These are phyloP conservation scores for Actinernus sp. DNA, from an alignment of 92 coral and sea anemone genomes.

Conservation along the genomic window DNA sequence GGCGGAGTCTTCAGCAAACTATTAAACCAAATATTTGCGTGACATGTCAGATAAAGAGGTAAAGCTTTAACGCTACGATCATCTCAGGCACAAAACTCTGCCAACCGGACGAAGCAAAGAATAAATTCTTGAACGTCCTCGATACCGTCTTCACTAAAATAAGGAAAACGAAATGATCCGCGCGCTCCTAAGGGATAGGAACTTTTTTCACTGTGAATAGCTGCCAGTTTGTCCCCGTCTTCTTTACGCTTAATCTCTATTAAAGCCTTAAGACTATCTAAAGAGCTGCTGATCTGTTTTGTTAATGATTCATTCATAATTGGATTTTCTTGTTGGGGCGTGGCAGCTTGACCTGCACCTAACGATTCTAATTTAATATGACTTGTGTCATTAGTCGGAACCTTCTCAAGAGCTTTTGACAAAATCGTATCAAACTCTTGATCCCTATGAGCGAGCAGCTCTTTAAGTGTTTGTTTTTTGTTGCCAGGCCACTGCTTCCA, in stretches of 20 bases:
- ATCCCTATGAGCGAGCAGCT: too few species aligned
- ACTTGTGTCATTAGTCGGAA: too few species aligned
- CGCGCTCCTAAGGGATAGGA: neutral
- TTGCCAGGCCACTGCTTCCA: too few species aligned
- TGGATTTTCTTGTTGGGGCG: too few species aligned
- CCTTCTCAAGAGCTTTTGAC: too few species aligned
- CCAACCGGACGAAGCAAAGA: constrained; percentile 19
- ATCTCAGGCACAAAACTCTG: constrained; percentile 12
- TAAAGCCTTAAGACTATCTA: neutral
- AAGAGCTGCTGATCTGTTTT: too few species aligned
- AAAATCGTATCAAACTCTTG: too few species aligned
- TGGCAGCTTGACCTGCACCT: too few species aligned
- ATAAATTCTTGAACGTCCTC: constrained; percentile 31
- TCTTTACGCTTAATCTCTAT: neutral
- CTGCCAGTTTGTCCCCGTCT: neutral
- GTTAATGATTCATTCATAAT: too few species aligned
- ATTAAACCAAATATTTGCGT: constrained; percentile 34
- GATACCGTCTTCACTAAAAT: constrained; percentile 16
- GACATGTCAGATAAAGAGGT: constrained; percentile 29
- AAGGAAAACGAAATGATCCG: neutral
- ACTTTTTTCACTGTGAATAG: neutral
- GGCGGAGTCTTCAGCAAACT: constrained; percentile 7
- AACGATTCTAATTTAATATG: too few species aligned
- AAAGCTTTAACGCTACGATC: constrained; percentile 15
- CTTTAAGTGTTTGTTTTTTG: too few species aligned